Evolutionary conservation across 2,888 invertebrate species (phyloP), one percentile per base, ranked within the genome.

Genomic region (Drosophila fulvimacula): DNA sequence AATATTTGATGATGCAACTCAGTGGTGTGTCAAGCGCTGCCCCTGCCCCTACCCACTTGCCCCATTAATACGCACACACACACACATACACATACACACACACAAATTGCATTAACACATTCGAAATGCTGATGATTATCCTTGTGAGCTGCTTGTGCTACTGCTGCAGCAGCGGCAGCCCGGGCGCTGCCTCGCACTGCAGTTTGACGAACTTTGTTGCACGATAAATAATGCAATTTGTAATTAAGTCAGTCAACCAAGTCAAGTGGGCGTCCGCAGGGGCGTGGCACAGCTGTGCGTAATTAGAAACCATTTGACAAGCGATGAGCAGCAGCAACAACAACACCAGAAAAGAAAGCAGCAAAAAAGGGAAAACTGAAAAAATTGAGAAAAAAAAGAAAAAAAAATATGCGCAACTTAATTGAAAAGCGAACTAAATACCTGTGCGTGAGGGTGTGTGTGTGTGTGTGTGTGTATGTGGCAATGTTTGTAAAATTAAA

Each of bases 141-240:
- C 71, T 65, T 63, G 62, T 61, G 58, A 71, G 61, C 67, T 71
- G 21, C 66, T 64, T 21, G 3, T 39, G 53, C 53, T 17, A 0
- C 32, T 41, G 42, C 15, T 15, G 55, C 41, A 30, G 39, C 10
- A 10, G 30, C 30, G 1, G 24, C 51, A 6, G 13, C 36, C 38
- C 9, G 42, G 55, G 39, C 52, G 39, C 10, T 48, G 65, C 55
- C 34, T 66, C 39, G 41, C 42, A 32, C 59, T 64, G 57, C 53
- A 89, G 89, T 85, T 85, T 85, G 85, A 85, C 89, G 89, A 87
- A 88, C 88, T 82, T 84, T 84, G 85, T 76, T 79, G 84, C 75
- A 74, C 66, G 82, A 76, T 88, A 80, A 88, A 88, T 88, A 88
- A 88, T 88, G 89, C 81, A 88, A 84, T 82, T 89, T 77, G 89